phyloP scores from a whole-genome alignment of 2,888 invertebrate genomes.

The Chalcis sispes region DNA sequence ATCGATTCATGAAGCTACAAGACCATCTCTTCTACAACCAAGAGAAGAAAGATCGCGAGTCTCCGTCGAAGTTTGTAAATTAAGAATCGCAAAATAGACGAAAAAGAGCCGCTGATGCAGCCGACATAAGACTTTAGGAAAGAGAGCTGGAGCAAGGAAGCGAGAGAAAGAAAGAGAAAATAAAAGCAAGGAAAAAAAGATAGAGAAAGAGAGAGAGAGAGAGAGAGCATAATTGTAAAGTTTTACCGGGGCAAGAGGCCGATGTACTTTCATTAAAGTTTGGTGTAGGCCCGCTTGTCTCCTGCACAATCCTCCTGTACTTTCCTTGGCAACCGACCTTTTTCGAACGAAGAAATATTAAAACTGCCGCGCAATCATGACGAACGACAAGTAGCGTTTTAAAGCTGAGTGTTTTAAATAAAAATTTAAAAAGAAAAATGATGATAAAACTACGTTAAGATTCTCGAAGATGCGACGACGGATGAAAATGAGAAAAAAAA shows the following conservation, averaged over 20 bases:
- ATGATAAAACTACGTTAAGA: no score
- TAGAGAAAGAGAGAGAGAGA: constrained; percentile 13
- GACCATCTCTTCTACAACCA: no score
- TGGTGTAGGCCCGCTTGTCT: constrained; percentile 5
- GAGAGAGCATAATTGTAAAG: constrained; percentile 51
- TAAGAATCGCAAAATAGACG: constrained; percentile 30
- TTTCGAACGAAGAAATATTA: constrained; percentile 33
- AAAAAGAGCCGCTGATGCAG: background rate
- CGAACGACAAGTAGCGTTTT: background rate
- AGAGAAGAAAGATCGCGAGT: background rate
- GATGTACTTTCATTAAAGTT: constrained; percentile 50
- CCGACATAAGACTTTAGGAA: no score
- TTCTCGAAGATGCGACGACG: background rate
- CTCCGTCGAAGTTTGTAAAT: constrained; percentile 49
- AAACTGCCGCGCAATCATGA: constrained; percentile 19
- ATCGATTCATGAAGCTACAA: background rate
- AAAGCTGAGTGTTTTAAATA: background rate
- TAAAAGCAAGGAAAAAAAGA: background rate
- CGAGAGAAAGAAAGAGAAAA: constrained; percentile 31
- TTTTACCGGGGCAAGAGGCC: constrained; percentile 31
- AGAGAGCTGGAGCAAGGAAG: background rate
- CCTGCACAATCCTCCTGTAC: no score
- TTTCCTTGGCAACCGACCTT: no score
- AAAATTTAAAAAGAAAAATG: no score
- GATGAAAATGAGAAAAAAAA: no score